A percentile compares a stretch with the other conserved stretches of the same genome.
Conservation (phyloP, 2,797 vertebrate genomes). For the Pseudomugil tenellus region DNA sequence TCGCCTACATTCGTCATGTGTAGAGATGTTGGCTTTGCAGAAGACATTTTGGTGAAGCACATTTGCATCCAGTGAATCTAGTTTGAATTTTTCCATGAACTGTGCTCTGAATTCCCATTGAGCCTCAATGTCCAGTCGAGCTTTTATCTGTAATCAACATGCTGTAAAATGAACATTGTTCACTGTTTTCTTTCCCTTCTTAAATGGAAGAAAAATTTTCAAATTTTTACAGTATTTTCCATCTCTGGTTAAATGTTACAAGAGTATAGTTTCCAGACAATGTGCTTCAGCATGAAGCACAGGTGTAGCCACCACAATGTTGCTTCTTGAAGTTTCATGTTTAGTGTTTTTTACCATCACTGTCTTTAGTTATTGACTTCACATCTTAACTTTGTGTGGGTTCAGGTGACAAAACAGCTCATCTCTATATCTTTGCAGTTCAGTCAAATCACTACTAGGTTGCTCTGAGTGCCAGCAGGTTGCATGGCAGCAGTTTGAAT, state of each 20-base stretch:
- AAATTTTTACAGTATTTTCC: not conserved
- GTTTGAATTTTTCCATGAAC: constrained; percentile 20
- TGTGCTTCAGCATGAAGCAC: not conserved
- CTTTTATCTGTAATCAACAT: not conserved
- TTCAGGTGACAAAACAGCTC: not conserved
- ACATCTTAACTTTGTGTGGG: not conserved
- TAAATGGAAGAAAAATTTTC: not conserved
- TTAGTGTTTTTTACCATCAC: not conserved
- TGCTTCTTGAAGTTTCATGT: not conserved
- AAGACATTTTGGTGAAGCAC: constrained; percentile 1
- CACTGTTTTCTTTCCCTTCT: not conserved
- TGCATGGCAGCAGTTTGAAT: not conserved
- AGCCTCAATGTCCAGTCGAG: not conserved
- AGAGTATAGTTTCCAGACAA: not conserved
- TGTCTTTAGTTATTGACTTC: not conserved
- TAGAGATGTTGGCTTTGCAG: constrained; percentile 18
- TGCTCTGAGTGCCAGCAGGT: not conserved
- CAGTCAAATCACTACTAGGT: not conserved
- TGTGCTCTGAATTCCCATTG: not conserved
- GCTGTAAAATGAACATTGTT: not conserved
- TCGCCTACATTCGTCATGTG: constrained; percentile 9
- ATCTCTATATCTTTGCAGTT: not conserved
- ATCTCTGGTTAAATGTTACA: not conserved
- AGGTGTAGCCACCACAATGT: not conserved
- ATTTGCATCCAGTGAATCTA: constrained; percentile 29